Conservation (phyloP, 2,113 vertebrate genomes). For the Camelus dromedarius region DNA sequence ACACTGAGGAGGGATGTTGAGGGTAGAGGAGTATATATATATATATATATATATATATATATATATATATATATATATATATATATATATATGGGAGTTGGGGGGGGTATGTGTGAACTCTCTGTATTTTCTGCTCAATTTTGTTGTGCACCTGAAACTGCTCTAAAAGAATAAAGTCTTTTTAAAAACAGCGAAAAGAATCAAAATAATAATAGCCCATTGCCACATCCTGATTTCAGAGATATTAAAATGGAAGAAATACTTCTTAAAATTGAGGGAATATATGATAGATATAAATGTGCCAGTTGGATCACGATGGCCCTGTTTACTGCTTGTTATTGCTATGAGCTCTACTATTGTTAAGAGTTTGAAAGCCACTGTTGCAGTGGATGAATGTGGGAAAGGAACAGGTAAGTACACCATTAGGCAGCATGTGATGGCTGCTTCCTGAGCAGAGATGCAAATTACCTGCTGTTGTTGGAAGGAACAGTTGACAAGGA, state of each 20-base stretch:
- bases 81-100: too few relatives aligned
- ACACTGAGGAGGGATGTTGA: too few relatives aligned
- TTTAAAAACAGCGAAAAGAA: neutral
- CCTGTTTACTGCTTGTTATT: neutral
- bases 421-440: neutral
- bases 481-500: neutral
- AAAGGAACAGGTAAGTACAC: neutral
- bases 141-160: too few relatives aligned
- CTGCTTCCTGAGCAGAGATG: neutral
- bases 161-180: too few relatives aligned
- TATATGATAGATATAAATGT: neutral
- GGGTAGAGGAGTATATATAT: too few relatives aligned
- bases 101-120: too few relatives aligned
- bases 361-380: neutral
- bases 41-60: too few relatives aligned
- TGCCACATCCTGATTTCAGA: neutral
- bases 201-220: slow-evolving; percentile 13
- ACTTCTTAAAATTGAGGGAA: slow-evolving; percentile 13
- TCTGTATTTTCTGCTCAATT: too few relatives aligned
- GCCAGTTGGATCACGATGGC: neutral
- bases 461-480: neutral
- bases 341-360: neutral
- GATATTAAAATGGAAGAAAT: neutral
- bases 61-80: too few relatives aligned
- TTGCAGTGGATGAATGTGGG: neutral